Conservation (phyloP, 1,140 invertebrate species). For the Brachionus manjavacas region DNA sequence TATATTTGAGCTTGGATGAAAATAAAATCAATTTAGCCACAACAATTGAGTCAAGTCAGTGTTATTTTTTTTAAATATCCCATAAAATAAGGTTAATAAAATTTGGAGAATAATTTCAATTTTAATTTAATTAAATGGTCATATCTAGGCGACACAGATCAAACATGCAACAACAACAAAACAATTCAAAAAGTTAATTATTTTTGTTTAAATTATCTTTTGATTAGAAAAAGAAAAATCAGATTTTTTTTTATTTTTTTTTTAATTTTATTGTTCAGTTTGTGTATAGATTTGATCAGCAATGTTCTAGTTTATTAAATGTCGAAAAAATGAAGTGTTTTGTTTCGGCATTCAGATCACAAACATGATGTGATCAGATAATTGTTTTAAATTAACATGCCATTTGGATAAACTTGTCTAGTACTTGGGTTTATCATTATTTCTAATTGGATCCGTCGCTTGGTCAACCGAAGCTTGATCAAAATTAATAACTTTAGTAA, state of each 20-base stretch:
- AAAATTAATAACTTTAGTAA: constrained; percentile 25
- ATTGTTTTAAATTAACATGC: background rate
- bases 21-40: background rate
- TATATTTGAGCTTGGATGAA: background rate
- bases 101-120: background rate
- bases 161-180: background rate
- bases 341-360: background rate
- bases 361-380: constrained; percentile 3
- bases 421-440: background rate
- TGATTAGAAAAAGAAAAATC: background rate
- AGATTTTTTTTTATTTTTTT: background rate
- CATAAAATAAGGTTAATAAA: constrained; percentile 5
- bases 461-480: constrained; percentile 2
- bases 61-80: background rate
- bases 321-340: background rate
- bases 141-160: background rate
- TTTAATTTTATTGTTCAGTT: background rate
- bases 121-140: background rate
- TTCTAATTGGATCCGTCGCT: background rate
- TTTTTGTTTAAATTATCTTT: background rate
- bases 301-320: background rate
- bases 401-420: background rate
- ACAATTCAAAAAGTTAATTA: background rate
- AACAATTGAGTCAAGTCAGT: background rate
- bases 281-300: background rate